Evolutionary conservation across 53 echinoderm and acorn worm genomes (phyloP).

Genomic region (Stichopus horrens): DNA sequence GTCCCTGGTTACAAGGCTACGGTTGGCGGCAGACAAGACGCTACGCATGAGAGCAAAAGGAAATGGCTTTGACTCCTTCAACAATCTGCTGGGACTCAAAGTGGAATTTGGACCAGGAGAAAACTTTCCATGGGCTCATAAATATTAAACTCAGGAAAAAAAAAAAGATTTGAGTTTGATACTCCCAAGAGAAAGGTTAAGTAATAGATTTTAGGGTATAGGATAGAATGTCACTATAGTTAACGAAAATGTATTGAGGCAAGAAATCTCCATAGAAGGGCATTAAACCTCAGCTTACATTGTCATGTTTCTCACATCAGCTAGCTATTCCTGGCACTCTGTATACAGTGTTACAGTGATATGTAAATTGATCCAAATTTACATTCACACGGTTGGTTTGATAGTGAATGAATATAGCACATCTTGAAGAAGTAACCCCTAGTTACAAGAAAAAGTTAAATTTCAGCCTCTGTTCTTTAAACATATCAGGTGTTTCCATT

Average conservation of each 20-base stretch:
- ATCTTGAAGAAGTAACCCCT: too few relatives aligned
- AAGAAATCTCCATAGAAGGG: background rate
- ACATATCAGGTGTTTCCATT: too few relatives aligned
- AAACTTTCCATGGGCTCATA: background rate
- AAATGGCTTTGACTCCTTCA: slow-evolving; percentile 38
- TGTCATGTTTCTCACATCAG: too few relatives aligned
- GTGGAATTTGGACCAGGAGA: slow-evolving; percentile 21
- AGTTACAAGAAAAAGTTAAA: too few relatives aligned
- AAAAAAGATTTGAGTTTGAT: background rate
- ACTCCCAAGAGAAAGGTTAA: background rate
- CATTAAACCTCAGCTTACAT: background rate
- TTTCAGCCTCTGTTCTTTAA: too few relatives aligned
- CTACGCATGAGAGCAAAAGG: slow-evolving; percentile 33
- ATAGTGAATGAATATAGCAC: too few relatives aligned
- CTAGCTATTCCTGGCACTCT: too few relatives aligned
- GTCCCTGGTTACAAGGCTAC: slow-evolving; percentile 12
- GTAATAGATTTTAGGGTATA: background rate
- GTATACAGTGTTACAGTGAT: background rate
- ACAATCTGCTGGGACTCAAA: slow-evolving; percentile 13
- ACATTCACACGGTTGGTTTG: too few relatives aligned
- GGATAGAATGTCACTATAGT: background rate
- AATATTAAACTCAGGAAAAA: background rate
- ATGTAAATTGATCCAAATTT: background rate
- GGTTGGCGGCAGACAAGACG: slow-evolving; percentile 14
- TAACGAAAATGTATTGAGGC: background rate